Conservation (phyloP, 2,888 invertebrate genomes). For the Harpalus rubripes region DNA sequence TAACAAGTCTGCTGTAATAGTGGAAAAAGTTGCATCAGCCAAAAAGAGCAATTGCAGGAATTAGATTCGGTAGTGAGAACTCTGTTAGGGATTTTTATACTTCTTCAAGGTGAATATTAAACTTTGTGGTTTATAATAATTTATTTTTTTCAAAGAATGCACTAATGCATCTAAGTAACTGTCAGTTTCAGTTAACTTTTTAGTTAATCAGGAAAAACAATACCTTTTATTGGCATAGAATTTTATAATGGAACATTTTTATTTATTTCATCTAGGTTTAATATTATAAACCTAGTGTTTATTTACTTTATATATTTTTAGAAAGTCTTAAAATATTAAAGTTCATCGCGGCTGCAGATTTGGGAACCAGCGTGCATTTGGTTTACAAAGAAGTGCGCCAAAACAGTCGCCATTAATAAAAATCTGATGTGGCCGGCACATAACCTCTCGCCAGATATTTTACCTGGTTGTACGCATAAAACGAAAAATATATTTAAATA, state of each 20-base stretch:
- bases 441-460: no score
- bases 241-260: background rate
- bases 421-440: no score
- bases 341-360: no score
- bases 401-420: no score
- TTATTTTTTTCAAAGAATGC: conserved; percentile 15
- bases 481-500: no score
- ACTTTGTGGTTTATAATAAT: conserved; percentile 10
- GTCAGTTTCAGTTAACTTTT: conserved; percentile 31
- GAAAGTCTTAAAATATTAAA: no score
- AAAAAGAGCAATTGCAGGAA: conserved; percentile 59
- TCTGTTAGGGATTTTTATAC: conserved; percentile 50
- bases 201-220: conserved; percentile 1
- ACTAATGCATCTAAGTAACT: conserved; percentile 7
- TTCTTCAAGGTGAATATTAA: conserved; percentile 44
- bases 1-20: conserved; percentile 68
- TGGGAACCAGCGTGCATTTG: no score
- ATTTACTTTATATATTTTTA: no score
- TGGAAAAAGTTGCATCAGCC: conserved; percentile 69
- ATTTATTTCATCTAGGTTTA: no score
- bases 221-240: background rate
- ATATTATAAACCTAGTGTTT: no score
- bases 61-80: conserved; percentile 53
- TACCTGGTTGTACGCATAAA: no score
- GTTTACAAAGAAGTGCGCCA: no score